A percentile compares a stretch with the other conserved stretches of the same genome.
Evolutionary conservation across 1,140 invertebrate species (phyloP).

Genomic region (Drosophila sp.): DNA sequence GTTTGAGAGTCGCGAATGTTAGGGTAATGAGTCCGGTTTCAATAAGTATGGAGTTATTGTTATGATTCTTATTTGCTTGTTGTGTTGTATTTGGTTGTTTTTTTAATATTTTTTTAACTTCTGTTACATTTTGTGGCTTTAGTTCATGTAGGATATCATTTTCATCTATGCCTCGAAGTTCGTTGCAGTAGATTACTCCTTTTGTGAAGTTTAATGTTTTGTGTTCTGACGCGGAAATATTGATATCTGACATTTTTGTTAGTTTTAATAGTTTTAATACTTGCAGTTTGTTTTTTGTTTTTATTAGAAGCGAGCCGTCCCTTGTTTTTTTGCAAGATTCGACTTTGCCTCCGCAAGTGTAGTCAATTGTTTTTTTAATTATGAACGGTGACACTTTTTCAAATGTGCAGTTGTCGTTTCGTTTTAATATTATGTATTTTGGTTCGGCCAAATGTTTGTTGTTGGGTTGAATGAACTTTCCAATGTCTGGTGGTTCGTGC

Average conservation of each 20-base stretch:
- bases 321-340: slow-evolving; percentile 9
- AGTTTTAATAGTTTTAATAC: slow-evolving; percentile 1
- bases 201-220: not conserved
- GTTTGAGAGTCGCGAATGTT: not conserved
- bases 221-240: not conserved
- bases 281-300: slow-evolving; percentile 6
- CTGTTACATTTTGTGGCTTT: no score
- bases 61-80: not conserved
- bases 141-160: not conserved
- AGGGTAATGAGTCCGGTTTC: slow-evolving; percentile 3
- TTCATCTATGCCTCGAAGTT: not conserved
- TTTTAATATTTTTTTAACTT: no score
- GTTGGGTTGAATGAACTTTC: slow-evolving; percentile 5
- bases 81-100: no score
- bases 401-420: not conserved
- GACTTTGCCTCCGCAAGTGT: not conserved
- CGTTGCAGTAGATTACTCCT: slow-evolving; percentile 5
- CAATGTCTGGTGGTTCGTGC: not conserved
- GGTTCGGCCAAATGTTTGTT: slow-evolving; percentile 19
- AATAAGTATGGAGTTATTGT: not conserved
- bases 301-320: not conserved
- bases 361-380: slow-evolving; percentile 6
- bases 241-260: not conserved
- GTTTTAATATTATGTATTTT: slow-evolving; percentile 10
- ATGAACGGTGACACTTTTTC: slow-evolving; percentile 3